phyloP scores from a whole-genome alignment of 2,113 vertebrate species.

The Bagarius yarrelli region DNA sequence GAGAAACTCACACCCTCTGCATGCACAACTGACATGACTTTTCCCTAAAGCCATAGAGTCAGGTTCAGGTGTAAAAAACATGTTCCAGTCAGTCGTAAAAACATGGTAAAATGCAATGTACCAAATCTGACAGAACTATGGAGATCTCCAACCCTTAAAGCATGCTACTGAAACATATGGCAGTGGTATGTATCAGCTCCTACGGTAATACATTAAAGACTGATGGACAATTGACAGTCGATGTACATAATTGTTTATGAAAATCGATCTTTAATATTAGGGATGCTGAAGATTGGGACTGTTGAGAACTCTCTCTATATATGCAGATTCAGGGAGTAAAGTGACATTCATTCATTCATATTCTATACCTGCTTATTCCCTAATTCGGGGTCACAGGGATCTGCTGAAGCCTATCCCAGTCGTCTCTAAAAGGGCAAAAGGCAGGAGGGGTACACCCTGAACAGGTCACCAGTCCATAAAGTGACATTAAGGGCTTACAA shows the following conservation, averaged over 20 bases:
- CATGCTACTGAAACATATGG: constrained; percentile 7
- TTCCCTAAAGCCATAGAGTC: constrained; percentile 2
- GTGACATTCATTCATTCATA: too few species aligned
- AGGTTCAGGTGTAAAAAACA: constrained; percentile 37
- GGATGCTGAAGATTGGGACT: not conserved
- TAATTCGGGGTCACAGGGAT: too few species aligned
- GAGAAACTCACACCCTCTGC: not conserved
- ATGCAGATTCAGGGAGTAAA: not conserved
- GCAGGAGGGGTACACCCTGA: too few species aligned
- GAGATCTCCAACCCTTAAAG: constrained; percentile 24
- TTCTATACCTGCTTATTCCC: too few species aligned
- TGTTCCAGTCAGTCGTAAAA: constrained; percentile 38
- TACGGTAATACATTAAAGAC: constrained; percentile 21
- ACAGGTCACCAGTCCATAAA: not conserved
- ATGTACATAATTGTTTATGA: constrained; percentile 41
- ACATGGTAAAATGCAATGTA: constrained; percentile 24
- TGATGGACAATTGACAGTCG: constrained; percentile 15
- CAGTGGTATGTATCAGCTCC: not conserved
- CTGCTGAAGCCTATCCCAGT: too few species aligned
- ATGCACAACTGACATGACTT: constrained; percentile 16
- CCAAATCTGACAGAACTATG: constrained; percentile 2
- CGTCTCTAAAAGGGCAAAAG: too few species aligned
- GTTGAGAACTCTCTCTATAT: not conserved
- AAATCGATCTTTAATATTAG: constrained; percentile 34
- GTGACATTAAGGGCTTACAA: not conserved